Base-by-base conservation (phyloP, 2,888 invertebrate genomes). In the Trichogramma evanescens region DNA sequence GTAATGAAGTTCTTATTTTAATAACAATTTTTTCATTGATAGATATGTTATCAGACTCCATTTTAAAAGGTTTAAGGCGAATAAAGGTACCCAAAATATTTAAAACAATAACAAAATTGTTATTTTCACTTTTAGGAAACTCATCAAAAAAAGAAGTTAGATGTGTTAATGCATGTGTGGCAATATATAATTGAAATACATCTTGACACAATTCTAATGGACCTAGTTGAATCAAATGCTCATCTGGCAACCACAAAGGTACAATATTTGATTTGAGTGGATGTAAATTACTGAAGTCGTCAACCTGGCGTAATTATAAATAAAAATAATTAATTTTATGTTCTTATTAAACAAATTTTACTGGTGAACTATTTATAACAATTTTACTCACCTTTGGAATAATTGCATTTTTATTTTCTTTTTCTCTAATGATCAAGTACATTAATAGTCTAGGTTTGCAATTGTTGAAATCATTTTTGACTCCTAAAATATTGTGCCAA, bases 151-250 rank as follows among this genome's bases (percentile, higher is more conserved):
- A 72, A 68, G 81, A 65, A 65, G 86, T 82, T 45, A 86, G 68
- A 71, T 86, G 85, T 59, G 81, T 80, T 0, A 83, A 82, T 6
- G 79, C 78, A 39, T 82, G 82, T 26, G 86, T 81, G 42, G 81
- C 78, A 41, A 87, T 78, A 64, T 80, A 82, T 4, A 87, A 76
- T 0, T 83, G 68, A 71, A 84, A 86, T 60, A 76, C 66, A 54
- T 74, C 72, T 7, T 68, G 64, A 55, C 74, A 77, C 39, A 61
- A 67, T 6, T 70, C 65, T 55, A 69, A 49, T n/a, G 77, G 70
- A 3, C 78, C 78, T 40, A 79, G 66, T 64, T 78, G 78, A 61
- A 78, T 74, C 7, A 77, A 66, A 54, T 70, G 67, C 59, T 77
- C 75, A 13, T 77, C 72, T 40, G 67, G 63, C 41, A 73, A 56